Base-by-base conservation (phyloP, 2,888 invertebrate genomes). In the Scelioninae gen. 1 region DNA sequence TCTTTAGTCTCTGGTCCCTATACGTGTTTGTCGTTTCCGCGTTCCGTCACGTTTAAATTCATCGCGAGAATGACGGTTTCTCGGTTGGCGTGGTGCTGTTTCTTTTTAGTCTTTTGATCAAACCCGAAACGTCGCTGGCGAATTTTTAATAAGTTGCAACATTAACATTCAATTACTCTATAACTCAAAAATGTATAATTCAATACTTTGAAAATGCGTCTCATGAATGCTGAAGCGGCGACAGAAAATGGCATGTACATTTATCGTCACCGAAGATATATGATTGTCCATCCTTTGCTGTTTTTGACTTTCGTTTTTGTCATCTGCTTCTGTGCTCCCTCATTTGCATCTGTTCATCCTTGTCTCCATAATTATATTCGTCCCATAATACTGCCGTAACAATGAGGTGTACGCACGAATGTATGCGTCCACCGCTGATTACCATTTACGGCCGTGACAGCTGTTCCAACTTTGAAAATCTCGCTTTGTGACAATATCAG, bases 41-140 rank as follows among this genome's bases (percentile, higher is more conserved):
- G 87, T 88, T 88, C 88, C 87, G 81, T 88, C 88, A 85, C 86
- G 85, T 72, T 85, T 82, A 69, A 78, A 78, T 74, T 68, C 72
- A 77, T 62, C 66, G 66, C 77, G 71, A 32, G 72, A 72, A 68
- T 81, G 63, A 74, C 68, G 68, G 63, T 80, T 71, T 74, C 55
- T 74, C 38, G 68, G 60, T 68, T 74, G 32, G 40, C 38, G 4
- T 10, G 40, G 40, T 34, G 23, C 15, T 32, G 38, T n/a, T 8
- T 13, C 32, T 23, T 32, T 62, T 62, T 60, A 49, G 23, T 40
- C 34, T 60, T 23, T 51, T 29, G 5, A 10, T 13, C 31, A 10
- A 49, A 45, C 53, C 55, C 34, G 38, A 32, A 23, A 13, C 45
- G 5, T 15, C 16, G 32, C 13, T 13, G 68, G 6, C 43, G 9